These are phyloP conservation scores for Castor canadensis DNA, from an alignment of 2,113 vertebrate genomes.

Conservation along the genomic window DNA sequence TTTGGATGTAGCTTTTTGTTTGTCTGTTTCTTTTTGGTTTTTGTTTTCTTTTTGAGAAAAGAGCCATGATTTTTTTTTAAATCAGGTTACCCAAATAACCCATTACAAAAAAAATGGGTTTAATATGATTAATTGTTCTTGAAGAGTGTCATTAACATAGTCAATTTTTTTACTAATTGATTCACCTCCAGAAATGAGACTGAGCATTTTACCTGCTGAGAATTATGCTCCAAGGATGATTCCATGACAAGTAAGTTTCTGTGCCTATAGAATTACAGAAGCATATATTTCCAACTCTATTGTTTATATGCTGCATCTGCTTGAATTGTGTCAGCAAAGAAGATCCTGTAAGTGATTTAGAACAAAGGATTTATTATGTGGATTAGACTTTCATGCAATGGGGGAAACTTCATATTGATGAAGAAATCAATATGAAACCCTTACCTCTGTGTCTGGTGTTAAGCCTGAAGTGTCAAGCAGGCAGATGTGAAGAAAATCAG, in stretches of 20 bases:
- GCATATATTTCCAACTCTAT: background rate
- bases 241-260: background rate
- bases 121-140: background rate
- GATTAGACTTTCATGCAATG: background rate
- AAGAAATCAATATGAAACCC: background rate
- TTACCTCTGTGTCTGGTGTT: background rate
- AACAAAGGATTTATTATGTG: background rate
- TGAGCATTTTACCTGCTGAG: background rate
- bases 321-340: slow-evolving; percentile 2
- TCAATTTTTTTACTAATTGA: background rate
- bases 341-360: background rate
- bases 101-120: background rate
- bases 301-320: background rate
- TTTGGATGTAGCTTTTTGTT: background rate
- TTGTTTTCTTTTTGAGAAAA: background rate
- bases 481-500: background rate
- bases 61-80: background rate
- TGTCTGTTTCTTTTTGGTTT: too few relatives aligned
- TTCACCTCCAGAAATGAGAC: background rate
- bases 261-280: background rate
- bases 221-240: background rate
- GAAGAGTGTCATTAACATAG: background rate
- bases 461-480: background rate
- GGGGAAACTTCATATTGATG: background rate
- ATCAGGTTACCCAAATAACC: background rate